Base-by-base conservation (phyloP, 2,888 invertebrate genomes). In the Dichetophora obliterata region DNA sequence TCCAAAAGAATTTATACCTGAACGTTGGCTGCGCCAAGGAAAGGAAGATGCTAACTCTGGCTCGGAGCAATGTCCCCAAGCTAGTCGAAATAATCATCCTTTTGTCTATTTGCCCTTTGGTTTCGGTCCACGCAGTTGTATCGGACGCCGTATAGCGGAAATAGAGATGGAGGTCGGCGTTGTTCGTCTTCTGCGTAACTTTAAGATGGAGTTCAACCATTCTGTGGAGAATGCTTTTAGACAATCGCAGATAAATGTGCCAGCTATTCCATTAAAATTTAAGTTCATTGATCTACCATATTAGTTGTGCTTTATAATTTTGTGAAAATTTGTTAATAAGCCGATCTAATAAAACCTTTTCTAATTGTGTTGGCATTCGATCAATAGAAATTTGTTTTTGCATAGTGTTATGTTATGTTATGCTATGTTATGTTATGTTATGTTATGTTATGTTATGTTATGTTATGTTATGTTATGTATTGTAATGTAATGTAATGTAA, bases 111-210 rank as follows among this genome's bases (percentile, higher is more conserved):
- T 93, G 76, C 94, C 94, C 0, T 94, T 94, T 85, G 94, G 94
- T 1, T 93, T 92, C 83, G 94, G 94, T 0, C 91, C 93, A 0
- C 91, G 94, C 76, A 92, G 92, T 71, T 94, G 94, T 84, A 91
- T 94, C 80, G 95, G 95, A 8, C 91, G 93, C 83, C 90, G 95
- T 83, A 92, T 95, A 78, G 95, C 95, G 0, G 94, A 94, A 84
- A 90, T 95, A 83, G 95, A 94, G 87, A 90, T 94, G 71, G 92
- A 92, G 85, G 89, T 90, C 22, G 87, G 93, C 0, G 80, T 91
- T 6, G 90, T 91, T n/a, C 90, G 86, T 3, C 61, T 88, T 1
- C 78, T 88, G 1, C 80, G 88, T 0, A 87, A 88, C 78, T 88
- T 86, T 37, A 77, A 83, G 0, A 79, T 88, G 2, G 86, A 85